Conservation (phyloP, 2,888 invertebrate genomes). For the Tetropium fuscum region DNA sequence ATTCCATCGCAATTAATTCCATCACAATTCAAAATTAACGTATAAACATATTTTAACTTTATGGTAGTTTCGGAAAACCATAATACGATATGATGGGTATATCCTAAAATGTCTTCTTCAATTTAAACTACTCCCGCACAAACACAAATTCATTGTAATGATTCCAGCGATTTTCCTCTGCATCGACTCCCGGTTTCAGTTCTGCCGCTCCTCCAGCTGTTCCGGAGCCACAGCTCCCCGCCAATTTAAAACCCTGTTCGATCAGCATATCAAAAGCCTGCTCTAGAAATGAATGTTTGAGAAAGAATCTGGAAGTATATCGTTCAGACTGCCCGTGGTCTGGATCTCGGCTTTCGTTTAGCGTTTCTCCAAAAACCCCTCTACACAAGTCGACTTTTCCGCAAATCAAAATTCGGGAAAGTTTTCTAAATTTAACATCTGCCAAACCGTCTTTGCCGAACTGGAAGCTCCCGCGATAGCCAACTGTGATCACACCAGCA, state of each 20-base stretch:
- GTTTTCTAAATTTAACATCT: slow-evolving; percentile 98
- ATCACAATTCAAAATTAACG: slow-evolving; percentile 2
- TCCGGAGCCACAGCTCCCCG: slow-evolving; percentile 91
- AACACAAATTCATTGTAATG: slow-evolving; percentile 99
- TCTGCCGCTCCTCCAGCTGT: slow-evolving; percentile 89
- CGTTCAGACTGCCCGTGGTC: slow-evolving; percentile 93
- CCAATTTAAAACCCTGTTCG: slow-evolving; percentile 84
- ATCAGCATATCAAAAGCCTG: slow-evolving; percentile 93
- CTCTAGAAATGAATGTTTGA: slow-evolving; percentile 98
- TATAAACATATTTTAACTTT: slow-evolving; percentile 16
- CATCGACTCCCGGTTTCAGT: slow-evolving; percentile 95
- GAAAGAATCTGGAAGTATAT: slow-evolving; percentile 96
- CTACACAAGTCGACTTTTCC: slow-evolving; percentile 95
- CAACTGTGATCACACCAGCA: slow-evolving; percentile 65
- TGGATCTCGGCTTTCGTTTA: slow-evolving; percentile 98
- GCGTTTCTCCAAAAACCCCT: slow-evolving; percentile 95
- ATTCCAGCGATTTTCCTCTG: slow-evolving; percentile 99
- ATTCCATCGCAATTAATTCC: background rate
- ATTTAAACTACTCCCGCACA: slow-evolving; percentile 78
- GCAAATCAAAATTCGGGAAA: slow-evolving; percentile 95
- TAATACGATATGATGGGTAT: slow-evolving; percentile 20
- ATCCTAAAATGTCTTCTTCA: slow-evolving; percentile 3
- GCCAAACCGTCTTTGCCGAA: slow-evolving; percentile 98
- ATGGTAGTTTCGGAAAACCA: slow-evolving; percentile 7
- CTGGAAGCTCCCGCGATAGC: slow-evolving; percentile 99